Conservation (phyloP, 2,888 invertebrate genomes). For the Perizoma flavofasciatum region DNA sequence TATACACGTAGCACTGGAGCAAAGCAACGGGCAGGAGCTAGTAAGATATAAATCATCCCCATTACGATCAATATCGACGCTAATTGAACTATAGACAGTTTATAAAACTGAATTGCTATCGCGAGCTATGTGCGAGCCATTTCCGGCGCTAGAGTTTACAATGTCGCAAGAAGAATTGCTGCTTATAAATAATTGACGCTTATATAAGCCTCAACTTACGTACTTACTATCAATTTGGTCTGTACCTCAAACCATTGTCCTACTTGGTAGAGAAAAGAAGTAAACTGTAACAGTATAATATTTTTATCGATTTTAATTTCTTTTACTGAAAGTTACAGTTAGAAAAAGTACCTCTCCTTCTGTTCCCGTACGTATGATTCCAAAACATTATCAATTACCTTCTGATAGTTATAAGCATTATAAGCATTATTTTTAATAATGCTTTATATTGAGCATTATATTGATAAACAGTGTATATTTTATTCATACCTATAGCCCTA, state of each 20-base stretch:
- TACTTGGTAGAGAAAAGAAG: not conserved
- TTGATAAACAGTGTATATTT: too few species aligned
- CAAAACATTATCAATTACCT: too few species aligned
- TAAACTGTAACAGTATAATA: too few species aligned
- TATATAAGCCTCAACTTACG: constrained; percentile 55
- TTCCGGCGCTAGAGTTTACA: constrained; percentile 62
- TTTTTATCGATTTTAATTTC: not conserved
- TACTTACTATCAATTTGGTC: too few species aligned
- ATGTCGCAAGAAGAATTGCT: constrained; percentile 69
- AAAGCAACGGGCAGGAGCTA: too few species aligned
- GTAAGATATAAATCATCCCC: constrained; percentile 1
- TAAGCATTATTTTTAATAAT: too few species aligned
- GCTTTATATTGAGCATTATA: too few species aligned
- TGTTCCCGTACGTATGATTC: too few species aligned
- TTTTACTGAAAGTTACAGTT: too few species aligned
- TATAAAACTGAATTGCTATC: constrained; percentile 48
- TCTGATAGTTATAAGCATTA: too few species aligned
- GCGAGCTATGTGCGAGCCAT: constrained; percentile 71
- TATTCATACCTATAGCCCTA: too few species aligned
- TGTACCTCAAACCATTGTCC: constrained; percentile 28
- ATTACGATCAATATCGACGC: constrained; percentile 3
- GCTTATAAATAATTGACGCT: constrained; percentile 78
- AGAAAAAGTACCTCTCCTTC: too few species aligned
- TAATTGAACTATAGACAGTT: constrained; percentile 34
- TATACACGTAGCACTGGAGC: not conserved